phyloP scores from a whole-genome alignment of 2,797 vertebrate genomes.

The Poecilia velifera region DNA sequence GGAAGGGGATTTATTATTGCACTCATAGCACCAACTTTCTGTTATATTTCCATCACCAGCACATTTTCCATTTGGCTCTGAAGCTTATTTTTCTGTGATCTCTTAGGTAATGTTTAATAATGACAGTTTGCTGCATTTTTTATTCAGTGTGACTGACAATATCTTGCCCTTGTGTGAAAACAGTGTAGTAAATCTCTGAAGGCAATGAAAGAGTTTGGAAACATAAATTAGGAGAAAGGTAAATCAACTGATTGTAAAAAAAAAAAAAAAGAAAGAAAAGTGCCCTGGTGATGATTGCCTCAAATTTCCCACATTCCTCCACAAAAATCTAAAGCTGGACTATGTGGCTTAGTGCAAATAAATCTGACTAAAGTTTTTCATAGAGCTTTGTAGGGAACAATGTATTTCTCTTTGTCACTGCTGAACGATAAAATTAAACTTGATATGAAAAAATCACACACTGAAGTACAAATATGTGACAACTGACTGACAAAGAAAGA shows the following conservation, averaged over 20 bases:
- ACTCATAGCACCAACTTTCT: slow-evolving; percentile 41
- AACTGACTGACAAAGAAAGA: background rate
- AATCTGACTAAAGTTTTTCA: background rate
- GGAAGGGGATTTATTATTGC: slow-evolving; percentile 31
- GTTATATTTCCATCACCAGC: slow-evolving; percentile 42
- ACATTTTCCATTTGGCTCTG: slow-evolving; percentile 46
- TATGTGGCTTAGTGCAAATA: background rate
- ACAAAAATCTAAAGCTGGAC: background rate
- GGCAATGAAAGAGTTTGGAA: slow-evolving; percentile 20
- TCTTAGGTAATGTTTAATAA: slow-evolving; percentile 40
- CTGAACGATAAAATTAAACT: slow-evolving; percentile 9
- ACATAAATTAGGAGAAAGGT: slow-evolving; percentile 21
- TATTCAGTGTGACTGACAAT: slow-evolving; percentile 48
- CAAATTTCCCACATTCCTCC: slow-evolving; percentile 1
- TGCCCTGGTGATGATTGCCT: background rate
- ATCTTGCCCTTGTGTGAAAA: slow-evolving; percentile 44
- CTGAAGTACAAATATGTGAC: background rate
- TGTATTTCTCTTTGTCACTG: background rate
- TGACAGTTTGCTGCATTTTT: slow-evolving; percentile 32
- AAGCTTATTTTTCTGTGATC: slow-evolving; percentile 20
- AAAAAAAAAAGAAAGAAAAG: background rate
- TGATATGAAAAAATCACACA: background rate
- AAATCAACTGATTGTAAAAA: slow-evolving; percentile 12
- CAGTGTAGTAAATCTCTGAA: slow-evolving; percentile 27
- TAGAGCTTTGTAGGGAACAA: background rate